Evolutionary conservation across 2,888 invertebrate species (phyloP).

Genomic region (Parascotia fuliginaria): DNA sequence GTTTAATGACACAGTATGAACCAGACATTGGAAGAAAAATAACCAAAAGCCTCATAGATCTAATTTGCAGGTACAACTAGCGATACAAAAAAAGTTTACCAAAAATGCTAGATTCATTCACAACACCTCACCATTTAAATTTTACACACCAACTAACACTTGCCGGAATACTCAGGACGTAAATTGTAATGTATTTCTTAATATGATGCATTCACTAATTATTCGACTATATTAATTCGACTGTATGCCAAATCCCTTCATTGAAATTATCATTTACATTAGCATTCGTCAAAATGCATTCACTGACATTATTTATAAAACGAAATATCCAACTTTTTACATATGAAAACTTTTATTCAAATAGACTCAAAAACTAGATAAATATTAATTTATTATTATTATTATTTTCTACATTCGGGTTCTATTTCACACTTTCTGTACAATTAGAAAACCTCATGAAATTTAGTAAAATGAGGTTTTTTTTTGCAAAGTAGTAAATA

Average conservation of each 20-base stretch:
- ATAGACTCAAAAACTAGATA: too few species aligned
- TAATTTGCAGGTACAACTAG: slow-evolving; percentile 94
- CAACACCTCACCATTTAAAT: slow-evolving; percentile 64
- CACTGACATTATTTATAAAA: neutral
- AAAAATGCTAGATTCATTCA: slow-evolving; percentile 75
- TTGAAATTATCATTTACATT: neutral
- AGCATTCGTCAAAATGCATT: neutral
- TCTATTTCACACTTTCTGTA: too few species aligned
- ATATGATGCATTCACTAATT: neutral
- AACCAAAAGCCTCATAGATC: slow-evolving; percentile 95
- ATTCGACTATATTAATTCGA: neutral
- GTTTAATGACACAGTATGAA: slow-evolving; percentile 94
- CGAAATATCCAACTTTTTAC: too few species aligned
- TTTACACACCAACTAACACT: slow-evolving; percentile 41
- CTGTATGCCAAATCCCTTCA: neutral
- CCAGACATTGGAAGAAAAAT: slow-evolving; percentile 94
- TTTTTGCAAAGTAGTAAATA: too few species aligned
- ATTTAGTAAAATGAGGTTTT: too few species aligned
- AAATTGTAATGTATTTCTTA: neutral
- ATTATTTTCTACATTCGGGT: too few species aligned
- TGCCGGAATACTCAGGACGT: slow-evolving; percentile 25
- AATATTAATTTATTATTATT: too few species aligned
- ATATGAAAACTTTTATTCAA: too few species aligned
- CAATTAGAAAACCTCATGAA: too few species aligned
- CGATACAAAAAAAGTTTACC: slow-evolving; percentile 53